Base-by-base conservation (phyloP, 2,113 vertebrate species). In the Erinaceus europaeus region DNA sequence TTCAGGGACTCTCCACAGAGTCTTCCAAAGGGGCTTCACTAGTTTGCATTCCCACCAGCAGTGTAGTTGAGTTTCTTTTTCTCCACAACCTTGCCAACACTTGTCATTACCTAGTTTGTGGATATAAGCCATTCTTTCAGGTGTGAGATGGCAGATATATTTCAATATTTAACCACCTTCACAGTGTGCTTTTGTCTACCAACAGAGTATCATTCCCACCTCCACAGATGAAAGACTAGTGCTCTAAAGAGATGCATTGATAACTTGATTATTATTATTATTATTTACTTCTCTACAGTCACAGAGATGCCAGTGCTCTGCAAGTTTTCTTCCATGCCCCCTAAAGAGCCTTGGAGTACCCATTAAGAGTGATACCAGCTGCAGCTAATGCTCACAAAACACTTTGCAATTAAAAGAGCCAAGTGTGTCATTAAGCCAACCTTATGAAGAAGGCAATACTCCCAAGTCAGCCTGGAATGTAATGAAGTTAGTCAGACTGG, bases 331-430 rank as follows among this genome's bases (percentile, higher is more conserved):
- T 92, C 61, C 84, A 89, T 79, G 40, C n/a, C 42, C 68, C 78
- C 78, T 84, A 72, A 77, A 78, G 61, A 69, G n/a, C 50, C 81
- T 87, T 55, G 57, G 75, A 69, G 59, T 67, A 50, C 64, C 71
- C 71, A 90, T 57, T 69, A 75, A 68, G 52, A 79, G 38, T 50
- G 27, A 59, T 11, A 34, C 75, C 89, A 92, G 82, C 78, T 87
- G 78, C 40, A 83, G 78, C 25, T 36, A 72, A 69, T 17, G 74
- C 65, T 61, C 25, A 59, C 34, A 79, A 77, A 92, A 79, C 74
- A 89, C 89, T 89, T 42, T n/a, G 48, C 89, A 89, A 90, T 93
- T 68, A 94, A 91, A 87, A 34, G 84, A 84, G 61, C 68, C 46
- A 52, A 80, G 78, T 55, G 61, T 89, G 91, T 36, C 77, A 64